These are phyloP conservation scores for Eubasilissa regina DNA, from an alignment of 1,140 invertebrate genomes.

Conservation along the genomic window DNA sequence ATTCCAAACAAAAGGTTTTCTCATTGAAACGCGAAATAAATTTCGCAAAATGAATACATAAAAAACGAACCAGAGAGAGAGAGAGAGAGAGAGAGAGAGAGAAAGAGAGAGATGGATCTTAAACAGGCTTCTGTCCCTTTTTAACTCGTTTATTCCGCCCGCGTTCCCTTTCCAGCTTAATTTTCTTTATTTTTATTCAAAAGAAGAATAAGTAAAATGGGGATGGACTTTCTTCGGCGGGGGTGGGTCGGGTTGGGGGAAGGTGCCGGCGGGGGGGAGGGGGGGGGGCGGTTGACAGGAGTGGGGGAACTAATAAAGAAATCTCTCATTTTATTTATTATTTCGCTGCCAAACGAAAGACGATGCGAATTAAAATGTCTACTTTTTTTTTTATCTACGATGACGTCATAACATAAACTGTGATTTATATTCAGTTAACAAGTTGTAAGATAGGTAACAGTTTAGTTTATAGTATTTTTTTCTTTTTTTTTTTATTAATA, in stretches of 20 bases:
- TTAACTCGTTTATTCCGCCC: conserved; percentile 32
- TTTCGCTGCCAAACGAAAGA: conserved; percentile 50
- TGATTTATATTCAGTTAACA: too few relatives aligned
- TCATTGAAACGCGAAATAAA: conserved; percentile 5
- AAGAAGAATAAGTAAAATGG: conserved; percentile 60
- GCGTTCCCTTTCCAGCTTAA: conserved; percentile 45
- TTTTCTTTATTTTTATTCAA: conserved; percentile 60
- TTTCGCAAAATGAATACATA: conserved; percentile 25
- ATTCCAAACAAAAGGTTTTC: conserved; percentile 22
- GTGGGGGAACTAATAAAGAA: conserved; percentile 55
- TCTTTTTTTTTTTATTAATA: too few relatives aligned
- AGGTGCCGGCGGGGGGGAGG: conserved; percentile 19
- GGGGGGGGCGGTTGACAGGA: conserved; percentile 1
- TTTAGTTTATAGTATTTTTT: too few relatives aligned
- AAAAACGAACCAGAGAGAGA: neutral
- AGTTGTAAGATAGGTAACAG: too few relatives aligned
- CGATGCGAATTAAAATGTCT: conserved; percentile 11
- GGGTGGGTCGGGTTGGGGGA: neutral
- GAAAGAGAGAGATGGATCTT: neutral
- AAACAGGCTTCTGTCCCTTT: neutral
- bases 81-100: neutral
- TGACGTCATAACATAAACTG: too few relatives aligned
- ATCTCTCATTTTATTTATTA: conserved; percentile 59
- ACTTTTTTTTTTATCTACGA: neutral
- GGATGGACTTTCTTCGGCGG: conserved; percentile 50